Conservation (phyloP, 2,797 vertebrate species). For the Mastacembelus armatus region DNA sequence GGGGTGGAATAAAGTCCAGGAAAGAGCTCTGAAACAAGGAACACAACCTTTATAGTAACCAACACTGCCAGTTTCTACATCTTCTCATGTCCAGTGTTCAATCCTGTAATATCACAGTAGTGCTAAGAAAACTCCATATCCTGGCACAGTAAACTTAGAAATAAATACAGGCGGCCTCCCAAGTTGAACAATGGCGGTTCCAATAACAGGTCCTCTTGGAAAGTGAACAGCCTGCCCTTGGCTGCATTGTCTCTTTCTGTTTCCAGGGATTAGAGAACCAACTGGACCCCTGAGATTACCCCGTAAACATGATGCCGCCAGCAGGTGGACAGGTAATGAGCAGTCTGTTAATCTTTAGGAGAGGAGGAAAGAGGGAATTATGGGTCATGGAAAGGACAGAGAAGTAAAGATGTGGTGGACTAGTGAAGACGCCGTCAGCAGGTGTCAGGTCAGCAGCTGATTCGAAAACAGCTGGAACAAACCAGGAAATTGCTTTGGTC, state of each 20-base stretch:
- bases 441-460: too few species aligned
- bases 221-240: slow-evolving; percentile 62
- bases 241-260: slow-evolving; percentile 50
- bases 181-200: slow-evolving; percentile 65
- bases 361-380: slow-evolving; percentile 81
- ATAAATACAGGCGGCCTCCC: slow-evolving; percentile 69
- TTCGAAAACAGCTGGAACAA: too few species aligned
- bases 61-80: slow-evolving; percentile 24
- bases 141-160: slow-evolving; percentile 58
- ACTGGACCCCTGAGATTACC: slow-evolving; percentile 72
- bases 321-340: slow-evolving; percentile 82
- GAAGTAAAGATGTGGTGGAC: slow-evolving; percentile 45
- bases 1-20: slow-evolving; percentile 39
- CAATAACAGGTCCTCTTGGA: slow-evolving; percentile 62
- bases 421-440: slow-evolving; percentile 17
- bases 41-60: slow-evolving; percentile 44
- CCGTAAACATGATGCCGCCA: slow-evolving; percentile 79
- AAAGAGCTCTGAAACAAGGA: slow-evolving; percentile 49
- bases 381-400: slow-evolving; percentile 78
- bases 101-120: slow-evolving; percentile 28
- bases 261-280: slow-evolving; percentile 77
- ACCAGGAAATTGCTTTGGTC: too few species aligned
- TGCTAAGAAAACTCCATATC: slow-evolving; percentile 59
- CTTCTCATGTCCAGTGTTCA: too few species aligned
- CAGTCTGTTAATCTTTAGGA: slow-evolving; percentile 79